These are phyloP conservation scores for Aplidium turbinatum DNA, from an alignment of 23 tunicate species.

Conservation along the genomic window DNA sequence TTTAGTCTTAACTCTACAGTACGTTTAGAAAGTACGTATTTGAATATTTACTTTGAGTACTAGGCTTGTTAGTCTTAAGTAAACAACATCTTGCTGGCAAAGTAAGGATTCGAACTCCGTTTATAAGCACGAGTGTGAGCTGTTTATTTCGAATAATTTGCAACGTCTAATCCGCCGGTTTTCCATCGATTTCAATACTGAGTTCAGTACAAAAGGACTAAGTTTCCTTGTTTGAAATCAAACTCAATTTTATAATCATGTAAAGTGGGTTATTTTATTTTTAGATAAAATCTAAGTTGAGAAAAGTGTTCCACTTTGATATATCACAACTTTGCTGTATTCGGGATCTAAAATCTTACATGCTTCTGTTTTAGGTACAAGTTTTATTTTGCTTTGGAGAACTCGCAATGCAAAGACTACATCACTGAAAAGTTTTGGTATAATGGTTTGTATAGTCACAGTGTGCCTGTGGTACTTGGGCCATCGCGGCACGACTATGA, in stretches of 20 bases:
- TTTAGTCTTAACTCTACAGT: no score
- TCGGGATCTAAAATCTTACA: conserved; percentile 10
- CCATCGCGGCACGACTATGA: conserved; percentile 59
- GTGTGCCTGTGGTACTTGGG: conserved; percentile 92
- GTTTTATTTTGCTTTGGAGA: conserved; percentile 87
- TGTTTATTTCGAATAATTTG: no score
- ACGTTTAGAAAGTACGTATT: no score
- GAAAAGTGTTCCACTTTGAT: background rate
- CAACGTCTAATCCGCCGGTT: no score
- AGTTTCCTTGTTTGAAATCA: background rate
- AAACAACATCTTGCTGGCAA: no score
- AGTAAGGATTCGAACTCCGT: no score
- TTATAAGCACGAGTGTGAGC: no score
- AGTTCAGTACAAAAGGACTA: no score
- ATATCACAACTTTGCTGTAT: background rate
- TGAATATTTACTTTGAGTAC: no score
- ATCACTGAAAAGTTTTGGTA: conserved; percentile 78
- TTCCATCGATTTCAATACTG: no score
- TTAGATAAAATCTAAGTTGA: background rate
- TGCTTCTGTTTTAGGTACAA: no score
- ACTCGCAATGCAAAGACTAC: conserved; percentile 85
- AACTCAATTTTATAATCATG: background rate
- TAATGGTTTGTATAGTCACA: conserved; percentile 31
- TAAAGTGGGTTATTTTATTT: background rate
- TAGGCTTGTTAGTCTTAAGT: no score